Percentiles rank a stretch among this genome's conserved stretches.
Evolutionary conservation across 2,113 vertebrate genomes (phyloP).

Genomic region (Galbula dea): DNA sequence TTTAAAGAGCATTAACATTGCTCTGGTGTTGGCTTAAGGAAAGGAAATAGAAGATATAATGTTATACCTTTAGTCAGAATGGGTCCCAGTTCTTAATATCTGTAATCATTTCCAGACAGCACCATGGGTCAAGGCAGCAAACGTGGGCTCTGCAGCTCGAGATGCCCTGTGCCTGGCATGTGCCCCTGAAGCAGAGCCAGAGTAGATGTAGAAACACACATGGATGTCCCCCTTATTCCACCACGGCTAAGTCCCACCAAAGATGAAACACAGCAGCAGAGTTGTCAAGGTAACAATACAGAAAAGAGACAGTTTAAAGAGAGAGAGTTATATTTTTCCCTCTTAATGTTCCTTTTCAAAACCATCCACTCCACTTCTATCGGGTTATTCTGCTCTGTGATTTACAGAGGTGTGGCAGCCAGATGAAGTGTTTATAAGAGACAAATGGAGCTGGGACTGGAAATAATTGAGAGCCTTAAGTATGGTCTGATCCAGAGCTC

Average conservation of each 20-base stretch:
- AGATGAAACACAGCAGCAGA: constrained; percentile 56
- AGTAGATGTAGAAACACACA: constrained; percentile 8
- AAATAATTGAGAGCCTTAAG: background rate
- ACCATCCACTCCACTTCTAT: background rate
- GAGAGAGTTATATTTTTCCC: constrained; percentile 41
- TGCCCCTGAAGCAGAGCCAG: background rate
- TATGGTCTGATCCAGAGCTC: background rate
- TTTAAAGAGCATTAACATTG: background rate
- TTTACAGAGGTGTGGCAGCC: background rate
- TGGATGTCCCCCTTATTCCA: constrained; percentile 35
- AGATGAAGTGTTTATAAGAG: background rate
- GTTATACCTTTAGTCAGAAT: constrained; percentile 33
- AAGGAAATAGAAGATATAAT: constrained; percentile 25
- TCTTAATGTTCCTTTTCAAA: constrained; percentile 27
- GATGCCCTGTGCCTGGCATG: background rate
- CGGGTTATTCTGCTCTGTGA: background rate
- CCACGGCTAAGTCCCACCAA: constrained; percentile 28
- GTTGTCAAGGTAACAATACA: constrained; percentile 74
- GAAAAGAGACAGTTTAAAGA: constrained; percentile 67
- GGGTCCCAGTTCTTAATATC: constrained; percentile 38
- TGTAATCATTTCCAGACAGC: constrained; percentile 50
- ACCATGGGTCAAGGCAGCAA: constrained; percentile 14
- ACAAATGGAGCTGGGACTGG: background rate
- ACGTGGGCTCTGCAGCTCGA: background rate
- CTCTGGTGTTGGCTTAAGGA: background rate